A percentile compares a stretch with the other conserved stretches of the same genome.
These are phyloP conservation scores for Zoroaster sp. DNA, from an alignment of 53 echinoderm and acorn worm species.

Conservation along the genomic window DNA sequence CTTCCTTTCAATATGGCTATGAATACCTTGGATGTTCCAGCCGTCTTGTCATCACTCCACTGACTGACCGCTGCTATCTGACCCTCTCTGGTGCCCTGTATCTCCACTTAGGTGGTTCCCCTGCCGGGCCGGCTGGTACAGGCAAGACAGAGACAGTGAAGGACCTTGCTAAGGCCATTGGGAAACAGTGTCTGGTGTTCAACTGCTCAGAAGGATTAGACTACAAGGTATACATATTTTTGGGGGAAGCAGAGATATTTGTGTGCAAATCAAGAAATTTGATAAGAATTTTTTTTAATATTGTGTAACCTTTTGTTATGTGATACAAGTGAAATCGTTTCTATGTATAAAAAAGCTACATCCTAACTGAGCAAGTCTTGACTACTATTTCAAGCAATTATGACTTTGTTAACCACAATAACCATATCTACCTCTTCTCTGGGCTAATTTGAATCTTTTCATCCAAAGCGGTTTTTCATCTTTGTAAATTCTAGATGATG, in stretches of 20 bases:
- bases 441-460: neutral
- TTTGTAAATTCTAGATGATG: slow-evolving; percentile 73
- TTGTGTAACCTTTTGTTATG: no score
- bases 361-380: no score
- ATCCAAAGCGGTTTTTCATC: neutral
- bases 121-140: slow-evolving; percentile 97
- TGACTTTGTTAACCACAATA: no score
- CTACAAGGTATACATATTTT: slow-evolving; percentile 98
- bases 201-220: slow-evolving; percentile 99
- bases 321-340: no score
- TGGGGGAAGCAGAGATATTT: no score
- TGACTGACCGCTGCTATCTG: slow-evolving; percentile 96
- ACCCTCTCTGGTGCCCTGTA: slow-evolving; percentile 94
- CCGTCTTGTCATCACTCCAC: slow-evolving; percentile 95
- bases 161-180: slow-evolving; percentile 93
- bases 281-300: no score
- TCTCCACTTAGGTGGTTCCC: slow-evolving; percentile 94
- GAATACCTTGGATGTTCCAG: slow-evolving; percentile 99
- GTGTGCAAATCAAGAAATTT: no score
- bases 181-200: slow-evolving; percentile 97
- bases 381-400: no score
- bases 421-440: no score
- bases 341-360: no score
- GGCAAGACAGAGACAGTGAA: slow-evolving; percentile 99
- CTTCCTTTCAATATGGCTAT: slow-evolving; percentile 94